A percentile compares a stretch with the other conserved stretches of the same genome.
These are phyloP conservation scores for Stictonetta naevosa DNA, from an alignment of 2,113 vertebrate species.

Conservation along the genomic window DNA sequence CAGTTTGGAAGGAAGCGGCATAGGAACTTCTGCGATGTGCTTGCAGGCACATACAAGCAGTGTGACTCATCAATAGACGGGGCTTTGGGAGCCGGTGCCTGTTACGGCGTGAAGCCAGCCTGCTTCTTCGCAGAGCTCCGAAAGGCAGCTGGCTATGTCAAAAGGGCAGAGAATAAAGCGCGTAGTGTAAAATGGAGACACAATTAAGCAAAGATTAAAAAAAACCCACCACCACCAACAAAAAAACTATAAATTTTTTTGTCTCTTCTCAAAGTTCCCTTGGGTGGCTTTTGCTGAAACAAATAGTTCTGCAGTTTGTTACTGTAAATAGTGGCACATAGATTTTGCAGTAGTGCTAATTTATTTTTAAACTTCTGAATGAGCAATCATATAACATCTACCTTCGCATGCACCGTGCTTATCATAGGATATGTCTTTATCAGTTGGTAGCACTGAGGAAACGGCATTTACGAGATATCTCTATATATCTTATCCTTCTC, in stretches of 20 bases:
- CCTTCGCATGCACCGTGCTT: not conserved
- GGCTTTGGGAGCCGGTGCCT: slow-evolving; percentile 80
- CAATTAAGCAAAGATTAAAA: slow-evolving; percentile 70
- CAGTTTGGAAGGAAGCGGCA: not conserved
- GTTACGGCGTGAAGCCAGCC: slow-evolving; percentile 80
- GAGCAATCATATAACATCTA: not conserved
- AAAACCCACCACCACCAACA: not conserved
- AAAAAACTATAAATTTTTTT: slow-evolving; percentile 51
- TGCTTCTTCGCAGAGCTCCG: slow-evolving; percentile 70
- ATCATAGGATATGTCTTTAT: not conserved
- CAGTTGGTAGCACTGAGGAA: not conserved
- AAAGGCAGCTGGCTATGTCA: slow-evolving; percentile 81
- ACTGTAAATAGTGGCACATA: not conserved
- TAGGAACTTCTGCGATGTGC: slow-evolving; percentile 6
- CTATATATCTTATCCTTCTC: not conserved
- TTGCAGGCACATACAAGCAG: slow-evolving; percentile 62
- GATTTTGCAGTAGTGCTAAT: slow-evolving; percentile 7
- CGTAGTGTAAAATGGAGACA: slow-evolving; percentile 76
- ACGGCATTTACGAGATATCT: not conserved
- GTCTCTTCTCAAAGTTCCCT: slow-evolving; percentile 45
- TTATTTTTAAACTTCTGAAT: slow-evolving; percentile 32
- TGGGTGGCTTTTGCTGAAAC: slow-evolving; percentile 21
- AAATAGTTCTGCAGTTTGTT: slow-evolving; percentile 19
- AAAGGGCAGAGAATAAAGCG: slow-evolving; percentile 83
- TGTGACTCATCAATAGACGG: slow-evolving; percentile 72